Conservation (phyloP, 1,140 invertebrate genomes). For the Dysdera silvatica region DNA sequence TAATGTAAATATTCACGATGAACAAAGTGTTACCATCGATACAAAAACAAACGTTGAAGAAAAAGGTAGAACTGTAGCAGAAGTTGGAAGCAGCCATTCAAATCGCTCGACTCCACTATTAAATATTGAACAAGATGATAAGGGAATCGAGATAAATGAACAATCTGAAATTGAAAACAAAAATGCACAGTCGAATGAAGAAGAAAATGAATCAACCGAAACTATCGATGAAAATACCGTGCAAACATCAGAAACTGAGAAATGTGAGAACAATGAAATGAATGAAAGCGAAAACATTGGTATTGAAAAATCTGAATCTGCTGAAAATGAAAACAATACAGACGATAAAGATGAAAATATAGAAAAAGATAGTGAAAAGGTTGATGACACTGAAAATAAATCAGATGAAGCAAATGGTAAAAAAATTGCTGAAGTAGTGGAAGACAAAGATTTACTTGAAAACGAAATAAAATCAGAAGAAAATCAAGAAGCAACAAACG, state of each 20-base stretch:
- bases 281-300: background rate
- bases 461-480: background rate
- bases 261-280: background rate
- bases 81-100: slow-evolving; percentile 8
- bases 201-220: background rate
- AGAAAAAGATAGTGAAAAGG: background rate
- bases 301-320: background rate
- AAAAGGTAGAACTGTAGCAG: background rate
- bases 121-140: background rate
- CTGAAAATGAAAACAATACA: background rate
- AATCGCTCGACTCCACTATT: too few species aligned
- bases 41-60: background rate
- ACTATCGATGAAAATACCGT: background rate
- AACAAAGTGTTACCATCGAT: too few species aligned
- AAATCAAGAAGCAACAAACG: background rate
- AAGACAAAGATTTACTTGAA: slow-evolving; percentile 6
- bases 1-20: too few species aligned
- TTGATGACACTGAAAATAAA: background rate
- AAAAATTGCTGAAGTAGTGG: too few species aligned
- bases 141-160: background rate
- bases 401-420: too few species aligned
- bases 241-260: background rate
- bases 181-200: background rate
- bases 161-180: background rate
- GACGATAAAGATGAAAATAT: background rate